phyloP scores from a whole-genome alignment of 92 coral and sea anemone genomes.

The Zoanthus gigantus region DNA sequence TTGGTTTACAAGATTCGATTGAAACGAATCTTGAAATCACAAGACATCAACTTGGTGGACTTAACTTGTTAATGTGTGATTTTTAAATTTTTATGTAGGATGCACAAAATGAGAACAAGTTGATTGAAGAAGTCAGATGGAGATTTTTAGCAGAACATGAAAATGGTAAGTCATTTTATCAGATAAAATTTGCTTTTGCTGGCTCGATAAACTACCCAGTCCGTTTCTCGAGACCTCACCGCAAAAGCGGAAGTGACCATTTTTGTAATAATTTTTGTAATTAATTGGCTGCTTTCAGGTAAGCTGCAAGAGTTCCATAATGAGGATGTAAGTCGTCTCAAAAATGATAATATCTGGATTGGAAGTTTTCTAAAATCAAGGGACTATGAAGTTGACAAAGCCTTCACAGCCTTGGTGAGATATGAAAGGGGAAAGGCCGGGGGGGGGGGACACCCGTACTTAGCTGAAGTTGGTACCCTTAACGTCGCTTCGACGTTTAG shows the following conservation, averaged over 20 bases:
- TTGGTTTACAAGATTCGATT: neutral
- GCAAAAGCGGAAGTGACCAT: too few relatives aligned
- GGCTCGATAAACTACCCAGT: neutral
- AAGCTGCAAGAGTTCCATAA: conserved; percentile 70
- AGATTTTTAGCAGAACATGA: conserved; percentile 71
- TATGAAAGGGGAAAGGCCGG: too few relatives aligned
- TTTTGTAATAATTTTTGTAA: neutral
- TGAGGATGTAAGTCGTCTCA: conserved; percentile 73
- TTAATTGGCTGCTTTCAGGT: conserved; percentile 37
- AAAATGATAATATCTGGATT: conserved; percentile 78
- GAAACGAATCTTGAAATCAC: neutral
- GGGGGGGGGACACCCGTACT: too few relatives aligned
- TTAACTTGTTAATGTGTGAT: neutral
- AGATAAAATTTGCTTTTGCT: neutral
- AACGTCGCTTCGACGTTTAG: too few relatives aligned
- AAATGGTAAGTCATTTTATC: conserved; percentile 57
- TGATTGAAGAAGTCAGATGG: conserved; percentile 62
- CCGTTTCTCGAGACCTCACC: too few relatives aligned
- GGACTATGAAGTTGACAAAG: conserved; percentile 69
- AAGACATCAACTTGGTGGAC: neutral
- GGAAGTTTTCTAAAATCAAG: conserved; percentile 71
- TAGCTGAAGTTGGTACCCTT: too few relatives aligned
- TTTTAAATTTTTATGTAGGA: conserved; percentile 53
- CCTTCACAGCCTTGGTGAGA: conserved; percentile 75
- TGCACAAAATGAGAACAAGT: conserved; percentile 53